Conservation (phyloP, 2,113 vertebrate genomes). For the Pomatorhinus ruficollis region DNA sequence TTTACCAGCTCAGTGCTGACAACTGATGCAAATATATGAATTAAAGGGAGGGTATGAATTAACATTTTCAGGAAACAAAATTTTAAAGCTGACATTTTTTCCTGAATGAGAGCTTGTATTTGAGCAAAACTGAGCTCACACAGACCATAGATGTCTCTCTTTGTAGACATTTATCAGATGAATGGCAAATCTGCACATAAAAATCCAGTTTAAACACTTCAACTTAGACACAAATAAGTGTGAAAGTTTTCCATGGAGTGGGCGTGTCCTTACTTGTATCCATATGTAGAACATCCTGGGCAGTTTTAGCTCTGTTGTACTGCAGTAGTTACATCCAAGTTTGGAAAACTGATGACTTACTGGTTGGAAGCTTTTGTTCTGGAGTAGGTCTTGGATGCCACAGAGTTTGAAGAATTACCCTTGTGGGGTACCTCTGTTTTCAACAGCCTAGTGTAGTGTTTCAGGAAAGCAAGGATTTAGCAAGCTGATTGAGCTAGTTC, state of each 20-base stretch:
- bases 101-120: not conserved
- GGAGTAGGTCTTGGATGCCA: not conserved
- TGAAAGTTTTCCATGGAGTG: not conserved
- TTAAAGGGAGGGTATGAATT: slow-evolving; percentile 31
- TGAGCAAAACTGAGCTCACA: not conserved
- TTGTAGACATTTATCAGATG: not conserved
- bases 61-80: slow-evolving; percentile 40
- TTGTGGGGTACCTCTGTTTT: not conserved
- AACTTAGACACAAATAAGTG: not conserved
- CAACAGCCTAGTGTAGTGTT: not conserved
- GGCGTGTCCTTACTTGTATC: not conserved
- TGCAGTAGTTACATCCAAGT: not conserved
- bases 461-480: not conserved
- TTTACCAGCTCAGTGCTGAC: not conserved
- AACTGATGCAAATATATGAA: not conserved
- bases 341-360: not conserved
- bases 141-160: not conserved
- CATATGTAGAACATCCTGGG: not conserved
- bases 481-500: not conserved
- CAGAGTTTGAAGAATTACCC: not conserved
- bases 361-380: not conserved
- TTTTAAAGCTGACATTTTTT: slow-evolving; percentile 25
- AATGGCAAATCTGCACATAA: not conserved
- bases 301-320: not conserved
- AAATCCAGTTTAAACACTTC: slow-evolving; percentile 9